Evolutionary conservation across 2,113 vertebrate genomes (phyloP).

Genomic region (Pachyramphus minor): DNA sequence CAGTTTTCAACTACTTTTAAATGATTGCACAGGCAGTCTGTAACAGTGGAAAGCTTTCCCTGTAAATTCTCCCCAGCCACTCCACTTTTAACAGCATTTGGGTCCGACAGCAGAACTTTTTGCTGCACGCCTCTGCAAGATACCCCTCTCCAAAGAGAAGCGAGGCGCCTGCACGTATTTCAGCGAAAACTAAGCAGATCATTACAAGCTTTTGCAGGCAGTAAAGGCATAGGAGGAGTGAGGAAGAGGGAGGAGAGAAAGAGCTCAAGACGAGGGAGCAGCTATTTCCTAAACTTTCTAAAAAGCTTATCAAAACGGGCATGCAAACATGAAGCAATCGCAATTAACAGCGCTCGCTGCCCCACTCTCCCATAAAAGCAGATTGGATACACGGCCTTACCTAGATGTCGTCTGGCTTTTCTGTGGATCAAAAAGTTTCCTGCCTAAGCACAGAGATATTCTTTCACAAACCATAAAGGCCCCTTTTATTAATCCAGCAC

Average conservation of each 20-base stretch:
- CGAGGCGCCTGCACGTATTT: not conserved
- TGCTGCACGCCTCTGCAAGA: not conserved
- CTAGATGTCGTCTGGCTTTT: slow-evolving; percentile 79
- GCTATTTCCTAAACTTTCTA: slow-evolving; percentile 64
- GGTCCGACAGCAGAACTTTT: slow-evolving; percentile 62
- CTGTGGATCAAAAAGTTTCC: slow-evolving; percentile 81
- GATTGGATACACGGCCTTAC: slow-evolving; percentile 75
- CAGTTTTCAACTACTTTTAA: slow-evolving; percentile 72
- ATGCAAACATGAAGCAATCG: slow-evolving; percentile 44
- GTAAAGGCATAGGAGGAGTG: slow-evolving; percentile 57
- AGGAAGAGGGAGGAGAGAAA: slow-evolving; percentile 50
- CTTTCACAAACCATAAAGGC: slow-evolving; percentile 79
- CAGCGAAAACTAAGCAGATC: not conserved
- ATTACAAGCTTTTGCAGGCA: slow-evolving; percentile 21
- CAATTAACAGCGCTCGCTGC: slow-evolving; percentile 32
- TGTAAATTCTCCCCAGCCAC: slow-evolving; percentile 59
- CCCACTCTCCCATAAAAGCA: slow-evolving; percentile 58
- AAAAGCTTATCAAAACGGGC: slow-evolving; percentile 51
- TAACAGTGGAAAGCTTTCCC: slow-evolving; percentile 70
- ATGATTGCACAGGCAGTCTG: slow-evolving; percentile 68
- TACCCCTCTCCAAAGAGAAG: slow-evolving; percentile 7
- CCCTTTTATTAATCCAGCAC: slow-evolving; percentile 76
- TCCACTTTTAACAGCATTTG: slow-evolving; percentile 57
- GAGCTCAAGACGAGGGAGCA: not conserved
- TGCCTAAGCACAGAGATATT: slow-evolving; percentile 80